These are phyloP conservation scores for Chaenocephalus aceratus DNA, from an alignment of 2,113 vertebrate genomes.

Conservation along the genomic window DNA sequence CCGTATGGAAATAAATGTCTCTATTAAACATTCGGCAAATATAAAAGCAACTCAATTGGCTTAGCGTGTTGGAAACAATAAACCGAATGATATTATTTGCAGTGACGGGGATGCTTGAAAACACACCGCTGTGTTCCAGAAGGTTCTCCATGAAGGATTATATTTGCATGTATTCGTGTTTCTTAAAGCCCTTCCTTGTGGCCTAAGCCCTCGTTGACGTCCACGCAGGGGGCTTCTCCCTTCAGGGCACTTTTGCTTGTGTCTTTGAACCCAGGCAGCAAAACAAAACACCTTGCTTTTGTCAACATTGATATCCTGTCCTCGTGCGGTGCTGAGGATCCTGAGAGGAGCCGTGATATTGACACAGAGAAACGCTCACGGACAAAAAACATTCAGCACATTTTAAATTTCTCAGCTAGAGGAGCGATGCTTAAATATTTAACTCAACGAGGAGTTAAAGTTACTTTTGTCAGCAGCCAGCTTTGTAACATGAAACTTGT, in stretches of 20 bases:
- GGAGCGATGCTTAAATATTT: constrained; percentile 48
- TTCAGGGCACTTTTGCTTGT: not conserved
- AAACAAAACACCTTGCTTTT: not conserved
- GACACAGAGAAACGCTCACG: constrained; percentile 6
- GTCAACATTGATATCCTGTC: not conserved
- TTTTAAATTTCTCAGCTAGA: not conserved
- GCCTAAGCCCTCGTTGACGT: not conserved
- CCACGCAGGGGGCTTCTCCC: not conserved
- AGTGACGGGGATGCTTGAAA: not conserved
- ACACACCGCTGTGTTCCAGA: not conserved
- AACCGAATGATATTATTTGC: not conserved
- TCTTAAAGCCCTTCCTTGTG: not conserved
- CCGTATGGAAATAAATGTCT: not conserved
- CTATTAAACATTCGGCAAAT: not conserved
- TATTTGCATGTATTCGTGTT: too few relatives aligned
- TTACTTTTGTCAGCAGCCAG: constrained; percentile 36
- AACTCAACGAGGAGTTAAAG: constrained; percentile 45
- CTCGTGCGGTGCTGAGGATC: not conserved
- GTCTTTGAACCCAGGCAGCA: not conserved
- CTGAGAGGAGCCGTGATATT: not conserved
- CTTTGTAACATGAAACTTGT: constrained; percentile 49
- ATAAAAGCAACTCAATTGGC: not conserved
- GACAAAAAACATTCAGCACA: constrained; percentile 18
- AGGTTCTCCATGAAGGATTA: not conserved
- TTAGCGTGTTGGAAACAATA: not conserved